phyloP scores from a whole-genome alignment of 2,888 invertebrate species.

The Drosophila koepferae region DNA sequence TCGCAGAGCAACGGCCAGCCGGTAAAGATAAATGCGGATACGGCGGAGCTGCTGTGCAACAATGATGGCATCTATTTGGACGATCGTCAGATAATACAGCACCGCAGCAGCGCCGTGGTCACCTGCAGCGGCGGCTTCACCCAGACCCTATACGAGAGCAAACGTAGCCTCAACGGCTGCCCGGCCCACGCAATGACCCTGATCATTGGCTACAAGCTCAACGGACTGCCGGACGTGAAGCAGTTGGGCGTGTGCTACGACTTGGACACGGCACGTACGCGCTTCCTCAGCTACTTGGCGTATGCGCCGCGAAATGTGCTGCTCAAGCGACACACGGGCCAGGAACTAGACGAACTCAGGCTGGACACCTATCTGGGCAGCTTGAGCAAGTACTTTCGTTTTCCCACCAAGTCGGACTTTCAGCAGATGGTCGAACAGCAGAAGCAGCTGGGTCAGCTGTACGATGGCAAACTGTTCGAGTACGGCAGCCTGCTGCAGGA shows the following conservation, averaged over 20 bases:
- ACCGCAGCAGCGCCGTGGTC: fast-evolving
- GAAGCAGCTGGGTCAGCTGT: conserved; percentile 17
- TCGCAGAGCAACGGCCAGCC: background rate
- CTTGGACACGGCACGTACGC: conserved; percentile 15
- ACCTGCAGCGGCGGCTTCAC: conserved; percentile 4
- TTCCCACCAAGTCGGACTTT: conserved; percentile 11
- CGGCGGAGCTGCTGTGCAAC: conserved; percentile 19
- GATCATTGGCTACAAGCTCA: conserved; percentile 34
- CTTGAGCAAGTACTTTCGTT: conserved; percentile 30
- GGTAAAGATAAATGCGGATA: background rate
- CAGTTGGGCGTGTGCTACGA: conserved; percentile 47
- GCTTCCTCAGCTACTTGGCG: conserved; percentile 37
- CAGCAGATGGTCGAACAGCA: background rate
- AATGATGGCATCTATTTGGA: conserved; percentile 9
- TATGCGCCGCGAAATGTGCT: conserved; percentile 23
- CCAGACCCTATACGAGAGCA: conserved; percentile 40
- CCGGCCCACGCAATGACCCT: conserved; percentile 34
- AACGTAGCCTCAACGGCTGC: conserved; percentile 33
- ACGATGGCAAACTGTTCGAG: conserved; percentile 19
- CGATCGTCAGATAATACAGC: background rate
- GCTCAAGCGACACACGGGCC: background rate
- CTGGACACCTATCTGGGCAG: conserved; percentile 33
- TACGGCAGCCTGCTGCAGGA: conserved; percentile 45
- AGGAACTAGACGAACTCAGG: conserved; percentile 20
- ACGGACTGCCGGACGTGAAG: conserved; percentile 22